These are phyloP conservation scores for Ethmia dodecea DNA, from an alignment of 2,888 invertebrate genomes.

Conservation along the genomic window DNA sequence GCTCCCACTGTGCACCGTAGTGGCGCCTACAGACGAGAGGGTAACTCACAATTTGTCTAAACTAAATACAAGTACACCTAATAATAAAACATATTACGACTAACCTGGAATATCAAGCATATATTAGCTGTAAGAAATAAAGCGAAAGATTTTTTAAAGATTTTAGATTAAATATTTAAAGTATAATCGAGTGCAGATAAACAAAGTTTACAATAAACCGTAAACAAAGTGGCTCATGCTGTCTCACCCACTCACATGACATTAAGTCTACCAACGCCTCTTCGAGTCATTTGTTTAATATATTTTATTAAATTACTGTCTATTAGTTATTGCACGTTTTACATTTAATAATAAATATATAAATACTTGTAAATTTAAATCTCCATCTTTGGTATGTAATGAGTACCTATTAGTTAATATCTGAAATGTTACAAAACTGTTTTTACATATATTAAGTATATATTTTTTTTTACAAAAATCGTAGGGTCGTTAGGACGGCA, in stretches of 20 bases:
- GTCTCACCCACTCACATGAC: constrained; percentile 19
- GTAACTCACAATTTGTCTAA: constrained; percentile 65
- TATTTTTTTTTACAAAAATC: constrained; percentile 75
- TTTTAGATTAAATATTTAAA: constrained; percentile 26
- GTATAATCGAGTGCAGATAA: constrained; percentile 41
- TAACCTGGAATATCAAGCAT: constrained; percentile 63
- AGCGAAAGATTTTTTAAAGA: constrained; percentile 35
- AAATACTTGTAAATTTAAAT: constrained; percentile 76
- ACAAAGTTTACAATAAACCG: constrained; percentile 70
- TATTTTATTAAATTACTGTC: constrained; percentile 74
- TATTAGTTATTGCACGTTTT: constrained; percentile 79
- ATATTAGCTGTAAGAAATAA: constrained; percentile 51
- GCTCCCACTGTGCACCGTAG: neutral
- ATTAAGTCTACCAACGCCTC: constrained; percentile 52
- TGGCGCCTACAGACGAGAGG: neutral
- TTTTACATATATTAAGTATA: constrained; percentile 70
- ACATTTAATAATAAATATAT: constrained; percentile 76
- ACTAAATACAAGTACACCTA: constrained; percentile 53
- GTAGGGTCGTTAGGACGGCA: constrained; percentile 78
- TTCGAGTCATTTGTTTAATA: constrained; percentile 69
- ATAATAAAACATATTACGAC: constrained; percentile 55
- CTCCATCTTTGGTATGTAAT: constrained; percentile 73
- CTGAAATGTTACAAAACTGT: constrained; percentile 76
- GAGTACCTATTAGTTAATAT: constrained; percentile 72
- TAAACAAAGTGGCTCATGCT: constrained; percentile 40